Conservation (phyloP, 2,113 vertebrate genomes). For the Engystomops pustulosus region DNA sequence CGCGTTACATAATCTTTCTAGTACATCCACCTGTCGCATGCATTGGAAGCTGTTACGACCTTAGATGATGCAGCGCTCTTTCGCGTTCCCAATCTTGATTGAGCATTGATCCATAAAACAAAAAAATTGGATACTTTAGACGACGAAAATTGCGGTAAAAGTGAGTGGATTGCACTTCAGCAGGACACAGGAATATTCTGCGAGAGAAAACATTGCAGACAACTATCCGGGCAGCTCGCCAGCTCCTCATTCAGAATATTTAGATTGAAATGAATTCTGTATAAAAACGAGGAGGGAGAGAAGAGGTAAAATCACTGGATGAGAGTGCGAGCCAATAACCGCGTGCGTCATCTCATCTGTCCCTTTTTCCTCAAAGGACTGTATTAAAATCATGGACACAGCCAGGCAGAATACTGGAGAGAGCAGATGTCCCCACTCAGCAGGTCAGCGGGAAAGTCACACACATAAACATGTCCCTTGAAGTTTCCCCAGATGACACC, state of each 20-base stretch:
- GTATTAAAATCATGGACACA: conserved; percentile 38
- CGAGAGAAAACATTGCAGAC: not conserved
- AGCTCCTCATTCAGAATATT: conserved; percentile 23
- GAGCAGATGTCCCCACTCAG: conserved; percentile 44
- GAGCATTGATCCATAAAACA: not conserved
- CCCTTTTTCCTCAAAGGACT: conserved; percentile 7
- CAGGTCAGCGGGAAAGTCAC: conserved; percentile 15
- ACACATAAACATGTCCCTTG: conserved; percentile 18
- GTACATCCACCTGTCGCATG: not conserved
- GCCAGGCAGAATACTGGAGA: conserved; percentile 26
- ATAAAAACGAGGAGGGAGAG: not conserved
- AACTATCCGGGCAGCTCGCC: not conserved
- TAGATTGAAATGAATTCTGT: conserved; percentile 33
- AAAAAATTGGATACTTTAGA: not conserved
- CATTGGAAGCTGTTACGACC: not conserved
- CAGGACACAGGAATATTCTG: not conserved
- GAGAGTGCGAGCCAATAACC: conserved; percentile 4
- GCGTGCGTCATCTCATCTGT: conserved; percentile 17
- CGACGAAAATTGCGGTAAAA: not conserved
- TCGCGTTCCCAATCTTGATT: not conserved
- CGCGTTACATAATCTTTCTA: not conserved
- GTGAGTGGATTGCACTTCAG: not conserved
- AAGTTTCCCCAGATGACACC: conserved; percentile 17
- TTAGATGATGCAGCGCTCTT: not conserved
- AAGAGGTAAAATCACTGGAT: not conserved